phyloP scores from a whole-genome alignment of 1,140 invertebrate genomes.

The Drosophila baimaii region DNA sequence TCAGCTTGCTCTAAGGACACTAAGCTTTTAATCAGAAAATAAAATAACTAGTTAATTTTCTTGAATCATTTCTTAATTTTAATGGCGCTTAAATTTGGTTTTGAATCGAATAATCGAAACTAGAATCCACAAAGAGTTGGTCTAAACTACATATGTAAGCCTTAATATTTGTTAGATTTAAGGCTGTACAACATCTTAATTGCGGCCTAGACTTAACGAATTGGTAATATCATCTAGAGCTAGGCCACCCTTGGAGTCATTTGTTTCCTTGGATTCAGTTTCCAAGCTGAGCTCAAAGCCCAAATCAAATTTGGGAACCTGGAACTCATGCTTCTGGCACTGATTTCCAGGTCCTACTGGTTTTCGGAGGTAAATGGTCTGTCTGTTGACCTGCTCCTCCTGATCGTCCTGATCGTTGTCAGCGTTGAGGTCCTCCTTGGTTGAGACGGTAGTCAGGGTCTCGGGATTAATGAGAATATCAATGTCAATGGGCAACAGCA shows the following conservation, averaged over 20 bases:
- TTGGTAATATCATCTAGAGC: too few species aligned
- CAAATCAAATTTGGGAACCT: constrained; percentile 14
- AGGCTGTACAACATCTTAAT: not conserved
- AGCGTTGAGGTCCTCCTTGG: not conserved
- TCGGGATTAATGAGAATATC: constrained; percentile 36
- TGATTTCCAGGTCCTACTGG: not conserved
- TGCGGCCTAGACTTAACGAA: too few species aligned
- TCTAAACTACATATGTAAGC: not conserved
- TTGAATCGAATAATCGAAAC: not conserved
- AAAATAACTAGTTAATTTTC: too few species aligned
- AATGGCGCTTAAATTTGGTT: constrained; percentile 4
- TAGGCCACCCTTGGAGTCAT: too few species aligned
- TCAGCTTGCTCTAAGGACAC: too few species aligned
- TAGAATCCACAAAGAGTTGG: not conserved
- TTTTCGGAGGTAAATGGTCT: not conserved
- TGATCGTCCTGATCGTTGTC: too few species aligned
- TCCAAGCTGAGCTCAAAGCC: constrained; percentile 5
- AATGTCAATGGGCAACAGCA: constrained; percentile 53
- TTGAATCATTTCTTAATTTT: not conserved
- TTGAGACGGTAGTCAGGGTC: not conserved
- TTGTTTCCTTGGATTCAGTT: not conserved
- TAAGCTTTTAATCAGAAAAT: not conserved
- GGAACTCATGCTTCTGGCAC: not conserved
- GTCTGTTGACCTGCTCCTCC: not conserved
- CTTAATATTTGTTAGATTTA: not conserved